Conservation (phyloP, 2,113 vertebrate species). For the Desmodus rotundus region DNA sequence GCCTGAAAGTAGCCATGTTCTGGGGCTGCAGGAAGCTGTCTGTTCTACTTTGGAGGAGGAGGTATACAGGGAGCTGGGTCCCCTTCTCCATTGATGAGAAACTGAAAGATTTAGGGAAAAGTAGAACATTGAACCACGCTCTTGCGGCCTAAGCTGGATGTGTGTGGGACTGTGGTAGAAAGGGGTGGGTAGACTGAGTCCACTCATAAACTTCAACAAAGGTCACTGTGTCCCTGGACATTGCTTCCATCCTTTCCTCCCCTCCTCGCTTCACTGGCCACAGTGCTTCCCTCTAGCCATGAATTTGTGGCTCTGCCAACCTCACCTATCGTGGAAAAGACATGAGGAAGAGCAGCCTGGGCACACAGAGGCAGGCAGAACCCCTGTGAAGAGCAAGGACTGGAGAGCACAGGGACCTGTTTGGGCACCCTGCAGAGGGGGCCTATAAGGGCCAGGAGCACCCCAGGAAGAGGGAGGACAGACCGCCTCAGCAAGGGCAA, state of each 20-base stretch:
- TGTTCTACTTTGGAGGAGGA: background rate
- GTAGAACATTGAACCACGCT: background rate
- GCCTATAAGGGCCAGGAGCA: background rate
- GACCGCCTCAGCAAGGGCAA: background rate
- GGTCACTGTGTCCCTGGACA: constrained; percentile 33
- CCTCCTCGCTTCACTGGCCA: constrained; percentile 35
- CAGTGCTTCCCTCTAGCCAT: constrained; percentile 30
- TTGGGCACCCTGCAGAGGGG: background rate
- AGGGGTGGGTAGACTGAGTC: background rate
- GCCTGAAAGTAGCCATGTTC: background rate
- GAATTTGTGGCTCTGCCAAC: constrained; percentile 25
- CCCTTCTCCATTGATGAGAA: constrained; percentile 2
- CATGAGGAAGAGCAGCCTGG: constrained; percentile 37
- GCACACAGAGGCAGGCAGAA: constrained; percentile 34
- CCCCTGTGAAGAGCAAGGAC: constrained; percentile 7
- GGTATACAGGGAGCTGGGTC: background rate
- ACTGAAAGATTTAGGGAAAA: background rate
- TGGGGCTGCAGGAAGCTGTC: background rate
- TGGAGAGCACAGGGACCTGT: background rate
- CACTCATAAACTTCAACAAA: constrained; percentile 30
- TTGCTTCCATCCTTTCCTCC: constrained; percentile 44
- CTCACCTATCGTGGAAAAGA: constrained; percentile 37
- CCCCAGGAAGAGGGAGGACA: background rate
- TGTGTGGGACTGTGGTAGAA: background rate
- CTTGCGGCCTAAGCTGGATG: background rate